Percentiles rank a stretch among this genome's conserved stretches.
phyloP scores from a whole-genome alignment of 2,797 vertebrate genomes.

The Sebastes trivittatus region DNA sequence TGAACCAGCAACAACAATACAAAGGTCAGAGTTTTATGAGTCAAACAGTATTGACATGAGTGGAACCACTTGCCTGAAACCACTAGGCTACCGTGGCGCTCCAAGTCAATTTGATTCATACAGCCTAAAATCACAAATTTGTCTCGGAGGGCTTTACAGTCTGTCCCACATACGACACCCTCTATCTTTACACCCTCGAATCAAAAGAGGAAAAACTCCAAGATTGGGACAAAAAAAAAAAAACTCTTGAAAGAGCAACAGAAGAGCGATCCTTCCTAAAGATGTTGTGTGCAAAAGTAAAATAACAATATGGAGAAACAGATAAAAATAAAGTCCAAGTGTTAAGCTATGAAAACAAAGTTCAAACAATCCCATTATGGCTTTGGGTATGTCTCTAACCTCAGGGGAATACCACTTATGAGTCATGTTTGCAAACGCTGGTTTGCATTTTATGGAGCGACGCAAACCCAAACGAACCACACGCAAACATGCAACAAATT shows the following conservation, averaged over 20 bases:
- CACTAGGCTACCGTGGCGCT: background rate
- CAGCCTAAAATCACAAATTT: background rate
- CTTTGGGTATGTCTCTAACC: background rate
- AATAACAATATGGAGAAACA: background rate
- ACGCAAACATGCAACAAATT: slow-evolving; percentile 22
- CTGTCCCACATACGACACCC: background rate
- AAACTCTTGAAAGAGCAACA: no score
- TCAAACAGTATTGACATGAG: background rate
- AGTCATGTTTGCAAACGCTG: slow-evolving; percentile 33
- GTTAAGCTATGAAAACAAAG: background rate
- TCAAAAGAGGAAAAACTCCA: background rate
- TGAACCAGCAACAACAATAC: no score
- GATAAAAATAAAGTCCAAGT: background rate
- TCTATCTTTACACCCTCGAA: background rate
- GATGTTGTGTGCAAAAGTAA: background rate
- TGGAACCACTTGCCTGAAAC: background rate
- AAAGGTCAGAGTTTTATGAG: background rate
- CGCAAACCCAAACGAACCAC: slow-evolving; percentile 33
- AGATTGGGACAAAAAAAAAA: no score
- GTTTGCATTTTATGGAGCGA: slow-evolving; percentile 17
- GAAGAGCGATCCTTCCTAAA: no score
- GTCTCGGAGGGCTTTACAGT: background rate
- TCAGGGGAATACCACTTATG: background rate
- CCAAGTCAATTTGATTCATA: background rate
- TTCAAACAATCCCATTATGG: background rate